Evolutionary conservation across 2,113 vertebrate genomes (phyloP), one percentile per base, ranked within the genome.

Genomic region (Strix uralensis): DNA sequence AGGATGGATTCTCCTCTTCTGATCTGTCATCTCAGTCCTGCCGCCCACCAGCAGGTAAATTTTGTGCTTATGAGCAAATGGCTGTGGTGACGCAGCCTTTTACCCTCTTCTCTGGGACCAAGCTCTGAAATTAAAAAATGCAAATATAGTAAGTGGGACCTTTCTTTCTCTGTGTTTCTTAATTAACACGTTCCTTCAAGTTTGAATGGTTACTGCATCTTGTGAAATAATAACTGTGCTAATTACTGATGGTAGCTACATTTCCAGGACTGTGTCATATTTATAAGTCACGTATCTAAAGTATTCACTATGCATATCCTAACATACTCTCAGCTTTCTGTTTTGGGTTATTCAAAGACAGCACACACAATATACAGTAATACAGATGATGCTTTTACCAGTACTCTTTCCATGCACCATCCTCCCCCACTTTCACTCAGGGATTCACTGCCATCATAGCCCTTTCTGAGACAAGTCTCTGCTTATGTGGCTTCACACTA

Each of bases 121-220:
- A 69, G n/a, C 58, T 77, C 67, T 83, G 77, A 89, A 91, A 89
- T 80, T n/a, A 82, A 77, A 83, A 46, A 7, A 83, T 61, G 38
- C 22, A 83, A 36, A 51, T 69, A 46, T 4, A 83, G 67, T 38
- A 83, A 88, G n/a, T 21, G 7, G 4, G 44, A 29, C 62, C 22
- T 88, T 85, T 59, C 38, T 93, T 84, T 78, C 25, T 88, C 42
- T 75, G 66, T 75, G 66, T 86, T 94, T 78, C 62, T 90, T 90
- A 81, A 92, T 90, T 82, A 88, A n/a, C 46, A 29, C 27, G 20
- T 67, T 94, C n/a, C 52, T 82, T 82, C 57, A 67, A 79, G 32
- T 86, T 47, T 67, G 38, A 88, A 79, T 58, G 9, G 27, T 67
- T 1, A 3, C n/a, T 94, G 27, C 27, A 8, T 71, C 88, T 80